These are phyloP conservation scores for Toxonevra muliebris DNA, from an alignment of 2,888 invertebrate genomes.

Conservation along the genomic window DNA sequence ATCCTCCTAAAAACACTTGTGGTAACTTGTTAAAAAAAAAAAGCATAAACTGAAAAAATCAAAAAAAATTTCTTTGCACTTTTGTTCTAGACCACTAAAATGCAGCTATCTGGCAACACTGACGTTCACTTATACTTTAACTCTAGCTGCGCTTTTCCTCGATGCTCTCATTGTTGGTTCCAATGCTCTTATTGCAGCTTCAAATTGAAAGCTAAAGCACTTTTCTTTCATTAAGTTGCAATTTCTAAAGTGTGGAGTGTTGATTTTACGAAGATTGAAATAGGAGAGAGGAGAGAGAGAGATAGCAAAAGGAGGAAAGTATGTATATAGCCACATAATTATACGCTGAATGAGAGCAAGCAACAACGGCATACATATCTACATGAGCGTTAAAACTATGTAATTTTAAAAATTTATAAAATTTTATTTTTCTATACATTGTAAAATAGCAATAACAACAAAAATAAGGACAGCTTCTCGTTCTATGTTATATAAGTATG, in stretches of 20 bases:
- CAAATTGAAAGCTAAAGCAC: constrained; percentile 1
- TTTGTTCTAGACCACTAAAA: too few relatives aligned
- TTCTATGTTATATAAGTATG: neutral
- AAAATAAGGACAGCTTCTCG: neutral
- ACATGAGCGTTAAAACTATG: neutral
- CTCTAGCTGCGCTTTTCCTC: too few relatives aligned
- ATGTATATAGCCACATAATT: neutral
- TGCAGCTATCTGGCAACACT: too few relatives aligned
- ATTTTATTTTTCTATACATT: neutral
- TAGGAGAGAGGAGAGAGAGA: too few relatives aligned
- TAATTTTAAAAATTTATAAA: constrained; percentile 21
- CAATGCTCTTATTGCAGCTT: neutral
- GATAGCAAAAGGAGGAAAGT: neutral
- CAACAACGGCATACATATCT: too few relatives aligned
- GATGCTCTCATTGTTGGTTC: neutral
- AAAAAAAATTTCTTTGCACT: too few relatives aligned
- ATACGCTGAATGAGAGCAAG: neutral
- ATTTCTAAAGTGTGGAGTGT: constrained; percentile 15
- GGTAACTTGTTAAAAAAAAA: too few relatives aligned
- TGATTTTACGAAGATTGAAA: neutral
- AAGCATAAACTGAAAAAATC: too few relatives aligned
- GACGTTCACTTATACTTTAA: too few relatives aligned
- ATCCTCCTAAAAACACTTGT: too few relatives aligned
- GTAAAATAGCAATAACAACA: neutral
- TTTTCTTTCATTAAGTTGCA: constrained; percentile 36